phyloP scores from a whole-genome alignment of 2,888 invertebrate species.

The Masnerella sp. region DNA sequence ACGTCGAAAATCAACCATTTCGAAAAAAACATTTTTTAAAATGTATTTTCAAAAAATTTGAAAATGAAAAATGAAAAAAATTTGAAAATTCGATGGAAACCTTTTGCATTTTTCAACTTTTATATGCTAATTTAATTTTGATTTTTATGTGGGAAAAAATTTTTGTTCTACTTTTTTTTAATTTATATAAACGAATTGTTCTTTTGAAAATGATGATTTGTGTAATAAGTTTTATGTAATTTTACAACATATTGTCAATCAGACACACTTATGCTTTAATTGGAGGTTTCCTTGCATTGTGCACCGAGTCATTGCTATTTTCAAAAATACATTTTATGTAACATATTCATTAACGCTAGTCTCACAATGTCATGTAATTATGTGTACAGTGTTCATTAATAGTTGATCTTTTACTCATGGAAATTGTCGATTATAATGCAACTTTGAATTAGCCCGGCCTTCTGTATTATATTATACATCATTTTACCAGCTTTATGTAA shows the following conservation, averaged over 20 bases:
- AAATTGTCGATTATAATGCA: slow-evolving; percentile 28
- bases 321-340: slow-evolving; percentile 55
- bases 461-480: slow-evolving; percentile 16
- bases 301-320: slow-evolving; percentile 39
- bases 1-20: no score
- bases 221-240: slow-evolving; percentile 7
- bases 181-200: no score
- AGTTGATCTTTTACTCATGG: slow-evolving; percentile 35
- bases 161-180: no score
- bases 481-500: no score
- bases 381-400: slow-evolving; percentile 31
- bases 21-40: no score
- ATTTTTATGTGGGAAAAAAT: no score
- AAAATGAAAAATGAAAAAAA: no score
- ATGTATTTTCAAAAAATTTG: no score
- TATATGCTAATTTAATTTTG: no score
- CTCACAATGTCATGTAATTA: slow-evolving; percentile 44
- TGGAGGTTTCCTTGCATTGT: slow-evolving; percentile 54
- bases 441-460: slow-evolving; percentile 13
- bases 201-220: background rate
- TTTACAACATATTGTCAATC: slow-evolving; percentile 31
- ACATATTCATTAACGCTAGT: slow-evolving; percentile 38
- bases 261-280: slow-evolving; percentile 29
- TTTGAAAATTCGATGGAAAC: no score
- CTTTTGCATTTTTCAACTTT: no score